Percentiles rank a stretch among this genome's conserved stretches.
These are phyloP conservation scores for Actinostola sp. DNA, from an alignment of 92 coral and sea anemone genomes.

Conservation along the genomic window DNA sequence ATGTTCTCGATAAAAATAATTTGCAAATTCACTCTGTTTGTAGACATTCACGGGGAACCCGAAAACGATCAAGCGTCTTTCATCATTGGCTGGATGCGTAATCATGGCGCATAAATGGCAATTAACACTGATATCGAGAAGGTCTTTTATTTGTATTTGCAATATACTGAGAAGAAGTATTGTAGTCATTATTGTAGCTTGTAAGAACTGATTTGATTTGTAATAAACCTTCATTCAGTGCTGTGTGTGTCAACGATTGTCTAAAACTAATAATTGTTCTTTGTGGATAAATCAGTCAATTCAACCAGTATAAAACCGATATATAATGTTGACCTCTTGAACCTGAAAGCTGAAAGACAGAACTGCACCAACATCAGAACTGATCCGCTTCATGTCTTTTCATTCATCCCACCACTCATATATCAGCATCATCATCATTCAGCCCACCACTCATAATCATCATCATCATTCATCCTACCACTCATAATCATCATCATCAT, in stretches of 20 bases:
- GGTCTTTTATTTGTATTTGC: neutral
- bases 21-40: neutral
- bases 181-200: neutral
- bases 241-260: slow-evolving; percentile 68
- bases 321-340: slow-evolving; percentile 70
- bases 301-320: slow-evolving; percentile 91
- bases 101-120: neutral
- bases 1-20: neutral
- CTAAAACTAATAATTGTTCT: slow-evolving; percentile 84
- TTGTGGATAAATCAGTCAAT: slow-evolving; percentile 77
- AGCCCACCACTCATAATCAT: no score
- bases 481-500: no score
- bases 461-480: no score
- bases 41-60: neutral
- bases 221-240: no score
- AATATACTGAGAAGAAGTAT: neutral
- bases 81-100: neutral
- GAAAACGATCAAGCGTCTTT: neutral
- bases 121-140: neutral
- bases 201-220: neutral
- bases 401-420: neutral
- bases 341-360: slow-evolving; percentile 59
- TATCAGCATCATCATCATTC: no score
- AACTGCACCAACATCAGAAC: no score
- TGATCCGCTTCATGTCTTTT: neutral